A percentile compares a stretch with the other conserved stretches of the same genome.
Conservation (phyloP, 2,888 invertebrate species). For the Fragum sueziense region DNA sequence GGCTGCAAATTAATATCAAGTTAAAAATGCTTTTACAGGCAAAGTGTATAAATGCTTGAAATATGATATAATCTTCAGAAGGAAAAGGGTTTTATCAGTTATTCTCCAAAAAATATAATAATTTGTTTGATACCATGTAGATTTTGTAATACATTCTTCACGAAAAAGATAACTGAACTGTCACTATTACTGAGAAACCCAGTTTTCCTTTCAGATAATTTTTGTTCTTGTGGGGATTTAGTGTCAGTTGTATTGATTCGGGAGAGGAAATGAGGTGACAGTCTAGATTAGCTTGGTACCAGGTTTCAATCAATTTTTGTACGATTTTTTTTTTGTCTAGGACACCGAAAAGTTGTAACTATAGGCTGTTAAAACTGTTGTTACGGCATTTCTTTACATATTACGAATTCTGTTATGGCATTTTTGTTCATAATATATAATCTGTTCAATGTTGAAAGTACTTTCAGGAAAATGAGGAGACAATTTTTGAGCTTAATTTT, state of each 20-base stretch:
- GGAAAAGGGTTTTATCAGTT: too few species aligned
- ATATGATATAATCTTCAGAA: too few species aligned
- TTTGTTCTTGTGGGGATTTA: slow-evolving; percentile 18
- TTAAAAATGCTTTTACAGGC: too few species aligned
- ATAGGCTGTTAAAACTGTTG: background rate
- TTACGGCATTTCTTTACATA: slow-evolving; percentile 4
- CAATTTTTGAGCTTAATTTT: too few species aligned
- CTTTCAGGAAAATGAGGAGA: too few species aligned
- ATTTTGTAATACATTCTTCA: background rate
- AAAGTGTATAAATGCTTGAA: too few species aligned
- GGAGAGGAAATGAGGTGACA: slow-evolving; percentile 26
- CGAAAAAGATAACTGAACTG: background rate
- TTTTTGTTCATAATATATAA: too few species aligned
- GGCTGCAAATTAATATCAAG: too few species aligned
- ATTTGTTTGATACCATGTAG: background rate
- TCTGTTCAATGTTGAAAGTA: too few species aligned
- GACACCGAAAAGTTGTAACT: too few species aligned
- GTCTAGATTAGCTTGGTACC: slow-evolving; percentile 18
- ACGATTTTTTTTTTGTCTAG: slow-evolving; percentile 12
- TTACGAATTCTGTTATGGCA: too few species aligned
- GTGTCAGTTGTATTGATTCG: slow-evolving; percentile 16
- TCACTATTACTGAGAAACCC: slow-evolving; percentile 8
- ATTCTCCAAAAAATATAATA: background rate
- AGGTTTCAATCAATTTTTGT: slow-evolving; percentile 23
- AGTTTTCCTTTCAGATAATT: slow-evolving; percentile 10